A percentile compares a stretch with the other conserved stretches of the same genome.
These are phyloP conservation scores for Arctocebus calabarensis DNA, from an alignment of 2,797 vertebrate genomes.

Conservation along the genomic window DNA sequence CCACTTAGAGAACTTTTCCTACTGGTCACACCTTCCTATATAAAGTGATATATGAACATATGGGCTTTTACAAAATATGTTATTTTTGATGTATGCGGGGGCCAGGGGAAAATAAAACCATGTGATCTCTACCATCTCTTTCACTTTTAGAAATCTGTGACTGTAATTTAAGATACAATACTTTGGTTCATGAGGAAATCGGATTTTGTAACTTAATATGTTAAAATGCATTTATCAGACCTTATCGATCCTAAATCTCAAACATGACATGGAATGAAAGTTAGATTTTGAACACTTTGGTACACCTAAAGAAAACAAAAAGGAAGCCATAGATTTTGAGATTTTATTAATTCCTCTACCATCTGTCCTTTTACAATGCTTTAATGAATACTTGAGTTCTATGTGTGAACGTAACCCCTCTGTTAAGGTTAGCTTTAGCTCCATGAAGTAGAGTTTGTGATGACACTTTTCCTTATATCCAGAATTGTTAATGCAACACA, in stretches of 20 bases:
- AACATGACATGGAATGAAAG: neutral
- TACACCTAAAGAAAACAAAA: neutral
- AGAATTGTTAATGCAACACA: neutral
- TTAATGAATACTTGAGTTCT: neutral
- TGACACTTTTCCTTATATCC: neutral
- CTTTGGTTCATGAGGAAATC: neutral
- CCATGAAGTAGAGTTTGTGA: neutral
- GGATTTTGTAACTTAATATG: neutral
- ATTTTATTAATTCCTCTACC: neutral
- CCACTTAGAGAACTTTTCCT: slow-evolving; percentile 40
- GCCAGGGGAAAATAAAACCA: neutral
- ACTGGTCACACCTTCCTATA: slow-evolving; percentile 49
- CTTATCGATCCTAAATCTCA: neutral
- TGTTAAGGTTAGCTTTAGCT: neutral
- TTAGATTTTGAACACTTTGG: neutral
- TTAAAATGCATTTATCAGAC: neutral
- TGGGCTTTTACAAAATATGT: slow-evolving; percentile 31
- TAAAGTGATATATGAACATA: slow-evolving; percentile 51
- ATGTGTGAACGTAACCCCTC: neutral
- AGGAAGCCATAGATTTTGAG: neutral
- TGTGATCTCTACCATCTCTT: slow-evolving; percentile 30
- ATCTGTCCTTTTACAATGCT: neutral
- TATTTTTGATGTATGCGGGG: slow-evolving; percentile 28
- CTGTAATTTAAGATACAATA: neutral
- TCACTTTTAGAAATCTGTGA: neutral